Base-by-base conservation (phyloP, 2,113 vertebrate genomes). In the Prinia subflava region DNA sequence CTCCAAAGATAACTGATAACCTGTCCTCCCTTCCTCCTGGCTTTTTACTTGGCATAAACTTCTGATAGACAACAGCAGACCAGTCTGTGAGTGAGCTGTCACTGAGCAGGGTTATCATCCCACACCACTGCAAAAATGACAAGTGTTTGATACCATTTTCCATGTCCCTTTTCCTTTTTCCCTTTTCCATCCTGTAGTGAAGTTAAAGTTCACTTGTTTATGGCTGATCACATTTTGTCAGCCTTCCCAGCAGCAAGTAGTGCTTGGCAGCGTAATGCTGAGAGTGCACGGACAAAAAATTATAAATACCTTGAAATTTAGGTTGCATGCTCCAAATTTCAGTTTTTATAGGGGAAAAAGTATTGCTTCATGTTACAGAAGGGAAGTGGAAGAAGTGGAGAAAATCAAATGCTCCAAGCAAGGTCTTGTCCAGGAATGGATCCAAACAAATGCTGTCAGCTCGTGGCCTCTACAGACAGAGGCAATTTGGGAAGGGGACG, bases 231-330 rank as follows among this genome's bases (percentile, higher is more conserved):
- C 21, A 78, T 95, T 92, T 96, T 97, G 96, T 97, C 89, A 90
- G 67, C 57, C 49, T 89, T 97, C 91, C 97, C 97, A 91, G 62
- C 90, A 94, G 67, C 73, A 94, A 97, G 93, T 59, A 95, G 64
- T 75, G 27, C 83, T 98, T 97, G 95, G 94, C 91, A 89, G 75
- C 31, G 64, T 65, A 63, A 89, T 73, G 13, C 68, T 90, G 60
- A 91, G 68, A 73, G 41, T 75, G 7, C 6, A 4, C 15, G 28
- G 74, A 95, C 95, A 96, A 98, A 97, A 94, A 81, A 55, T 95
- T 86, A 95, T 86, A 85, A 93, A 93, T 90, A 86, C 82, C 65
- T 95, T 74, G 75, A 94, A 96, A 98, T 92, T 90, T 95, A 94
- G 77, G 44, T 87, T 78, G 30, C 4, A 52, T 46, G 62, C 60